phyloP scores from a whole-genome alignment of 2,797 vertebrate genomes.

The Rhinichthys osculus region DNA sequence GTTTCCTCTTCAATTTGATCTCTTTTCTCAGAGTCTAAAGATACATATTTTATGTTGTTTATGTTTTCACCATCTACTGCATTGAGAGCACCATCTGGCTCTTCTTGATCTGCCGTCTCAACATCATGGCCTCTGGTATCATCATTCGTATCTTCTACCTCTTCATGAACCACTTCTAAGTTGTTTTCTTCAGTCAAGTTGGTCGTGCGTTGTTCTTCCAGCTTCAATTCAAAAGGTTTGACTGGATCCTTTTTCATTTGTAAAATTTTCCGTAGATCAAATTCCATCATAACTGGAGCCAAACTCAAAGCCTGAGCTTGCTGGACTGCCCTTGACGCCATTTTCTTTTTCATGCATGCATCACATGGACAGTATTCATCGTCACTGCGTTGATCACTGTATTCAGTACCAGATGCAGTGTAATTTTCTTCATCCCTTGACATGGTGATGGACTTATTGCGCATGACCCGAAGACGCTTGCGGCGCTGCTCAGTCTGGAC shows the following conservation, averaged over 20 bases:
- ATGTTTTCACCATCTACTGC: constrained; percentile 5
- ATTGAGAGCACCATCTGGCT: neutral
- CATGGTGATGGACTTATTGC: constrained; percentile 70
- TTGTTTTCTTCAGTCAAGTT: constrained; percentile 56
- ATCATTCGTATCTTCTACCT: constrained; percentile 2
- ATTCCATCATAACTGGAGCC: constrained; percentile 80
- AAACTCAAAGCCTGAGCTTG: constrained; percentile 58
- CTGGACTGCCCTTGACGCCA: constrained; percentile 52
- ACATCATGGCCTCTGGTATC: neutral
- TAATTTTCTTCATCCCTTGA: constrained; percentile 69
- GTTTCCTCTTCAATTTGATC: neutral
- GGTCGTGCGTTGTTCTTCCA: neutral
- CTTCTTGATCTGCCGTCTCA: neutral
- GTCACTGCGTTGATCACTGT: constrained; percentile 75
- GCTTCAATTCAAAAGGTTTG: constrained; percentile 29
- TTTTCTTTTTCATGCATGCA: constrained; percentile 81
- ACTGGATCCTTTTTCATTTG: constrained; percentile 69
- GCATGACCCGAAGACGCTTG: constrained; percentile 76
- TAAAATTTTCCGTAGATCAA: constrained; percentile 86
- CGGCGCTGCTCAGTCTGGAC: constrained; percentile 79
- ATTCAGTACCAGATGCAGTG: constrained; percentile 71
- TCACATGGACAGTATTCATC: constrained; percentile 91
- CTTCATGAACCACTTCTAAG: constrained; percentile 48
- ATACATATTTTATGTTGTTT: neutral
- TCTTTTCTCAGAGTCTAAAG: constrained; percentile 9